These are phyloP conservation scores for Stegophylla sp. DNA, from an alignment of 2,888 invertebrate species.

Conservation along the genomic window DNA sequence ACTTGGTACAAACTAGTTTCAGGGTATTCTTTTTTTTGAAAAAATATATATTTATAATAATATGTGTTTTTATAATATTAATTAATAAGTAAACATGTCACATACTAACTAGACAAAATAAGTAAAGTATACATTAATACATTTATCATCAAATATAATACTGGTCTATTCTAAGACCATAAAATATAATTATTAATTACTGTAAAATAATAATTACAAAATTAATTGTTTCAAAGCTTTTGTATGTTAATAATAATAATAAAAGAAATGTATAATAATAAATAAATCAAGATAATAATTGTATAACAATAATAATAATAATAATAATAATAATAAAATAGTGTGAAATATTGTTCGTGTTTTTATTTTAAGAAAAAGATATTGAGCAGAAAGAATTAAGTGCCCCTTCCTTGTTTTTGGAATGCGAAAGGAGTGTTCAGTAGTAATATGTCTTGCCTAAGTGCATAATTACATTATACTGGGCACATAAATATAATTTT, in stretches of 20 bases:
- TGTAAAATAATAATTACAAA: conserved; percentile 46
- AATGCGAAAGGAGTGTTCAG: conserved; percentile 55
- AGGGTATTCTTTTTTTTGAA: conserved; percentile 33
- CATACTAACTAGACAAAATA: conserved; percentile 50
- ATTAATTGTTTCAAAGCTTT: conserved; percentile 56
- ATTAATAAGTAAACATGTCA: conserved; percentile 56
- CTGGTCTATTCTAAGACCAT: conserved; percentile 23
- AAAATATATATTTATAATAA: conserved; percentile 57
- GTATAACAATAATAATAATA: conserved; percentile 57
- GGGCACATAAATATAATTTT: conserved; percentile 57
- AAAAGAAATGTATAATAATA: conserved; percentile 53
- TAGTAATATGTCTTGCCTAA: conserved; percentile 46
- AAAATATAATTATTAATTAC: conserved; percentile 33
- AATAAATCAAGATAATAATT: conserved; percentile 58
- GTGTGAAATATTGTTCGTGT: conserved; percentile 57
- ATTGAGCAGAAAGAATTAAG: conserved; percentile 59
- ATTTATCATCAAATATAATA: conserved; percentile 41
- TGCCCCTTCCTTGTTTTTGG: conserved; percentile 53
- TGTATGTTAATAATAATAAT: conserved; percentile 49
- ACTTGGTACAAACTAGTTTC: too few relatives aligned
- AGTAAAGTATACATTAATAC: conserved; percentile 46
- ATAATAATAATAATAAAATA: conserved; percentile 55
- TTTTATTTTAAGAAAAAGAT: conserved; percentile 57
- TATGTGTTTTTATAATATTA: conserved; percentile 54
- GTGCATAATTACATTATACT: conserved; percentile 54